These are phyloP conservation scores for Cheilosia pagana DNA, from an alignment of 2,888 invertebrate species.

Conservation along the genomic window DNA sequence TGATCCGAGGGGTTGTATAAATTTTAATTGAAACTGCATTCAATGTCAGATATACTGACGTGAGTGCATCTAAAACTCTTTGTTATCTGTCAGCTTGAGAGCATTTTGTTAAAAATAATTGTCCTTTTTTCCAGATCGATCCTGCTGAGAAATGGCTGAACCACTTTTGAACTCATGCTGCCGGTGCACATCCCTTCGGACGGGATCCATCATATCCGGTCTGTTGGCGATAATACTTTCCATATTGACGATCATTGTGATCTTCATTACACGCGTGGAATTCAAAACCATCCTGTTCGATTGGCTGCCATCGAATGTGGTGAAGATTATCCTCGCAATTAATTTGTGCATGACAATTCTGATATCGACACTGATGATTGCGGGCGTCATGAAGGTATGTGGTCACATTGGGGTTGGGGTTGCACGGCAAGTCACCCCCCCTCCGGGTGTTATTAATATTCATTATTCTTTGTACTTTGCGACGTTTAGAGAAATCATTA, in stretches of 20 bases:
- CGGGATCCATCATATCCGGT: slow-evolving; percentile 90
- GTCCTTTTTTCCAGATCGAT: slow-evolving; percentile 17
- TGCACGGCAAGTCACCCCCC: background rate
- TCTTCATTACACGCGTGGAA: slow-evolving; percentile 87
- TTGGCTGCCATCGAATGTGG: slow-evolving; percentile 87
- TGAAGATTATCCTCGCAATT: slow-evolving; percentile 90
- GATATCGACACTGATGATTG: slow-evolving; percentile 90
- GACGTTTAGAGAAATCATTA: slow-evolving; percentile 89
- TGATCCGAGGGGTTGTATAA: background rate
- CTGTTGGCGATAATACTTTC: slow-evolving; percentile 90
- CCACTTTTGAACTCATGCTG: slow-evolving; percentile 88
- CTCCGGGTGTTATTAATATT: slow-evolving; percentile 29
- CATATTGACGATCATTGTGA: slow-evolving; percentile 88
- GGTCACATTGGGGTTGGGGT: slow-evolving; percentile 24
- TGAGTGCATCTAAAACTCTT: background rate
- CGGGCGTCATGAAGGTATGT: slow-evolving; percentile 89
- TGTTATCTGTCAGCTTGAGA: too few species aligned
- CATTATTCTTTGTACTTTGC: slow-evolving; percentile 14
- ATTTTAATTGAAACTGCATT: background rate
- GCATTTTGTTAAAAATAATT: too few species aligned
- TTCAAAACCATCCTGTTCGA: slow-evolving; percentile 92
- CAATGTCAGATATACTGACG: background rate
- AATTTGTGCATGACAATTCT: slow-evolving; percentile 93
- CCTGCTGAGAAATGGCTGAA: slow-evolving; percentile 80
- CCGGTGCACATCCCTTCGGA: slow-evolving; percentile 88